phyloP scores from a whole-genome alignment of 2,113 vertebrate genomes.

The Oostethus manadensis region DNA sequence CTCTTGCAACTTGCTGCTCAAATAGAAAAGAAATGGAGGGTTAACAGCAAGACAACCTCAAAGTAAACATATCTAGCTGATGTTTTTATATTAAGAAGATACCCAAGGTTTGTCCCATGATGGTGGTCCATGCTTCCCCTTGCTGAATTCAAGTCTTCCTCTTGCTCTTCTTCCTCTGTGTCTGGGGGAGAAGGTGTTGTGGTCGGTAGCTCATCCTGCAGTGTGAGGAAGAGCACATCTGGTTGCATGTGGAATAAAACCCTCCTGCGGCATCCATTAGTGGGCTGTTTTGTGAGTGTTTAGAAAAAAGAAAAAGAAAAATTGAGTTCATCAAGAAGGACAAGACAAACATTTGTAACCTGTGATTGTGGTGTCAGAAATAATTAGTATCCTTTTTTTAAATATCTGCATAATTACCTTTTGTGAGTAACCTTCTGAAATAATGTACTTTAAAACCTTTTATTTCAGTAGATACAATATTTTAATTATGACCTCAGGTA shows the following conservation, averaged over 20 bases:
- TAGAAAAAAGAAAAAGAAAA: neutral
- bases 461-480: too few relatives aligned
- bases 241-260: constrained; percentile 73
- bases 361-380: too few relatives aligned
- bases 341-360: neutral
- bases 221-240: constrained; percentile 64
- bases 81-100: neutral
- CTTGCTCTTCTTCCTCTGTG: constrained; percentile 33
- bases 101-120: constrained; percentile 14
- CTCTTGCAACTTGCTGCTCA: constrained; percentile 9
- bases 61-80: neutral
- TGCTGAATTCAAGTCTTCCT: constrained; percentile 15
- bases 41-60: neutral
- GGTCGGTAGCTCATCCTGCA: constrained; percentile 37
- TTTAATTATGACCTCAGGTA: too few relatives aligned
- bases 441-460: too few relatives aligned
- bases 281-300: constrained; percentile 30
- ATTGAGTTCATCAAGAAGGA: neutral
- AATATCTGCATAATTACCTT: too few relatives aligned
- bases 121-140: constrained; percentile 7
- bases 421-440: too few relatives aligned
- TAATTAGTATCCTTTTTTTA: too few relatives aligned
- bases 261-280: constrained; percentile 49
- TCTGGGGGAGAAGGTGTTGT: constrained; percentile 24
- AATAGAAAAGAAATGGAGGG: neutral